phyloP scores from a whole-genome alignment of 1,140 invertebrate species.

The Neotoxoptera formosana region DNA sequence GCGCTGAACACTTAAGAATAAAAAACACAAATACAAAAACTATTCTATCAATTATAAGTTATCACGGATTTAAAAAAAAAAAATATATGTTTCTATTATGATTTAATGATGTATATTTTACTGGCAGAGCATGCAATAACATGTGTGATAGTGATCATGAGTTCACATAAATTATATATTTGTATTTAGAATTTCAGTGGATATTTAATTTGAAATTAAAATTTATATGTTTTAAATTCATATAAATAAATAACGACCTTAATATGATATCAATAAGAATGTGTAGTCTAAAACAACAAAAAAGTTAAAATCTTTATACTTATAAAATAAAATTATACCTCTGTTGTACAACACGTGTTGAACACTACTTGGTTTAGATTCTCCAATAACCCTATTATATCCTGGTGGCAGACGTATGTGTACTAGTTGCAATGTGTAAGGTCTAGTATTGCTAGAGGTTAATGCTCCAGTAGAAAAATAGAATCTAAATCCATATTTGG shows the following conservation, averaged over 20 bases:
- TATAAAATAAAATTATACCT: slow-evolving; percentile 66
- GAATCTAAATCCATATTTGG: slow-evolving; percentile 86
- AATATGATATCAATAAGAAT: background rate
- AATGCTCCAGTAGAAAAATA: slow-evolving; percentile 78
- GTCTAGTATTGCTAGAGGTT: slow-evolving; percentile 66
- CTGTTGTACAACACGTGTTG: slow-evolving; percentile 84
- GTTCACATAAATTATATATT: no score
- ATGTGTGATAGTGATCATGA: no score
- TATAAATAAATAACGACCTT: background rate
- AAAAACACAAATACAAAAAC: background rate
- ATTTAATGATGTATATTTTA: no score
- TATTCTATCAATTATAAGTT: background rate
- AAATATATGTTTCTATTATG: no score
- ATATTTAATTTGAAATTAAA: no score
- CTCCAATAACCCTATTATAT: slow-evolving; percentile 84
- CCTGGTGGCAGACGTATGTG: slow-evolving; percentile 94
- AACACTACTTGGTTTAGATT: slow-evolving; percentile 83
- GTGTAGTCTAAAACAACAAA: background rate
- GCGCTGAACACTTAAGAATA: background rate
- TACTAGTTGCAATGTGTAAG: slow-evolving; percentile 77
- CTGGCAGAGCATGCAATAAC: no score
- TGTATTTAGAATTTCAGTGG: no score
- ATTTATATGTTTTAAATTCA: background rate
- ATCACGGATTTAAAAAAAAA: background rate
- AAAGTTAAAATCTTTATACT: background rate